Evolutionary conservation across 2,888 invertebrate genomes (phyloP), one percentile per base, ranked within the genome.

Genomic region (Phasia obesa): DNA sequence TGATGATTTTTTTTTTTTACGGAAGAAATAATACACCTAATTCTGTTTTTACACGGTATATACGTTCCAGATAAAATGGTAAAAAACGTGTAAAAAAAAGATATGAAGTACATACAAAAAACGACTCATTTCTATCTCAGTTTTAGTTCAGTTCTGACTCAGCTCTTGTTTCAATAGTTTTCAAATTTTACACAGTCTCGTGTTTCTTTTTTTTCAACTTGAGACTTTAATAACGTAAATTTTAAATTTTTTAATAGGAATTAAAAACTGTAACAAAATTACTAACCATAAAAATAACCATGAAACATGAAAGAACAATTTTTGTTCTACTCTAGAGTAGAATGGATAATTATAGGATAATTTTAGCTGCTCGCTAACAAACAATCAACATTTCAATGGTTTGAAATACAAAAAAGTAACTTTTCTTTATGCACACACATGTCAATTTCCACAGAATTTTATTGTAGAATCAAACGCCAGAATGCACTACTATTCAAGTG

Each of bases 381-480:
- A 15, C 38, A 42, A 15, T 42, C 3, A 42, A 13, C n/a, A n/a
- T 42, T 42, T 42, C 15, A 3, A 4, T 42, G 13, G 38, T n/a
- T 42, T n/a, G 11, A n/a, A 17, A 49, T n/a, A 27, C 15, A 57
- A 77, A 53, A 70, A 65, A 60, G 25, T 6, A 44, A n/a, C n/a
- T 65, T 38, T 25, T 23, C 70, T 70, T 65, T 53, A 53, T 65
- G 53, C 70, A 55, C 70, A 55, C n/a, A 75, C 83, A 70, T 79
- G 70, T 71, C 75, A 83, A 83, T 79, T 79, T 79, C 38, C 69
- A 70, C 74, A 70, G 53, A 83, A 70, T 75, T 79, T 78, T 79
- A 47, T 59, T 76, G 23, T 44, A 3, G 19, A 23, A 51, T 55
- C 17, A 23, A 65, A 59, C 13, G 3, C 4, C 6, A 19, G 4